phyloP scores from a whole-genome alignment of 2,797 vertebrate genomes.

The Fundulus diaphanus region DNA sequence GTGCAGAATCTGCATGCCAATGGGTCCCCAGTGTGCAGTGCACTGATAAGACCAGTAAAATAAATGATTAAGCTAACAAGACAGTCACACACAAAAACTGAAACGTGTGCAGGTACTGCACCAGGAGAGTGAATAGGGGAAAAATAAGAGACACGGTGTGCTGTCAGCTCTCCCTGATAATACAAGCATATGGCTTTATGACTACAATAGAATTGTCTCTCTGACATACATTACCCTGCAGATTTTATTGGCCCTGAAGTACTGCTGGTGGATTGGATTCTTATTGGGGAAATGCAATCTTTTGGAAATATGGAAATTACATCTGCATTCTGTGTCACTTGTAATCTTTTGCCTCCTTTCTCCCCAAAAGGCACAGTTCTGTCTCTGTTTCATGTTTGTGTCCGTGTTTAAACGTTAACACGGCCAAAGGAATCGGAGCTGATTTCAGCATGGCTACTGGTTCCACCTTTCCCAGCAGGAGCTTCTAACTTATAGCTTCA shows the following conservation, averaged over 20 bases:
- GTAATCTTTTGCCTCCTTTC: conserved; percentile 37
- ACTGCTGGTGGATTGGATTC: conserved; percentile 39
- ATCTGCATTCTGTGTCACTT: conserved; percentile 46
- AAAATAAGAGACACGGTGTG: conserved; percentile 20
- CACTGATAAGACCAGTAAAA: conserved; percentile 62
- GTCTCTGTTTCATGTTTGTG: conserved; percentile 3
- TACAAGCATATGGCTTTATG: conserved; percentile 36
- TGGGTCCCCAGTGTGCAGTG: conserved; percentile 56
- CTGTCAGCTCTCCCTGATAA: conserved; percentile 40
- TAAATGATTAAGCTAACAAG: conserved; percentile 44
- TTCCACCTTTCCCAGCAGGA: conserved; percentile 18
- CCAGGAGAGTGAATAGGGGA: background rate
- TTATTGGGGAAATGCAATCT: conserved; percentile 35
- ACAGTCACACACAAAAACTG: conserved; percentile 21
- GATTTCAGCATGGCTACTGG: conserved; percentile 6
- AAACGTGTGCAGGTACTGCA: conserved; percentile 7
- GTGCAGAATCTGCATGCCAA: conserved; percentile 50
- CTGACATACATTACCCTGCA: conserved; percentile 32
- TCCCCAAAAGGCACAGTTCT: conserved; percentile 22
- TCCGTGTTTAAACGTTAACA: conserved; percentile 2
- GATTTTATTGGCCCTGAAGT: conserved; percentile 29
- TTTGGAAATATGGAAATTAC: conserved; percentile 53
- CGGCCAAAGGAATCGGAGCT: conserved; percentile 15
- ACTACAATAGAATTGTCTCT: conserved; percentile 14
- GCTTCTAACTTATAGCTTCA: conserved; percentile 12